Evolutionary conservation across 2,888 invertebrate species (phyloP), one percentile per base, ranked within the genome.

Genomic region (Aphrophora alni): DNA sequence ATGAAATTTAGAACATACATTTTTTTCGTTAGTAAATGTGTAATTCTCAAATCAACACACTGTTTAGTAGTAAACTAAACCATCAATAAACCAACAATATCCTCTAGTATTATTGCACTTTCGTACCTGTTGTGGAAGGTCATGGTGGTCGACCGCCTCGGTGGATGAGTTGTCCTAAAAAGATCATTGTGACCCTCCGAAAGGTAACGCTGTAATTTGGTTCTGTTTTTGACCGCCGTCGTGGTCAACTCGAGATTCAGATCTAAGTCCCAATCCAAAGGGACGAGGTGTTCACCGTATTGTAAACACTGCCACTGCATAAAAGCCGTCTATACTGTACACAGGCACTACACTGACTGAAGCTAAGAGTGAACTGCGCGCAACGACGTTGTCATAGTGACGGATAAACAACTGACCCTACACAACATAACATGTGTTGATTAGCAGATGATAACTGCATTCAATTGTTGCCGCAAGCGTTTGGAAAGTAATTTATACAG

Each of bases 181-280:
- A 82, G 80, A 38, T 82, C 81, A 80, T 82, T 81, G 79, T 83
- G 83, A 0, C 84, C 84, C 80, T 84, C 84, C 59, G 84, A 84
- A 80, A 84, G 78, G 80, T 84, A 83, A 26, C 84, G 80, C 79
- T 83, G 83, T 68, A 84, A 80, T 79, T 80, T 83, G 78, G 81
- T 82, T 80, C 82, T 38, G 28, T 80, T 78, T 70, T 80, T 80
- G 59, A 59, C 59, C 59, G n/a, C 59, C 59, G 59, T 59, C 14
- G 75, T 26, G 24, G 78, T 79, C 70, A 84, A 59, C 78, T 83
- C 84, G 69, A 84, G 82, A 78, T 84, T 84, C 14, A 84, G 68
- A 83, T 84, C 84, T 68, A 84, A 75, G 74, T 84, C 84, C 84
- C 83, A 84, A 70, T 83, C 84, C 77, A 84, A 72, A 5, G 83